Percentiles rank a stretch among this genome's conserved stretches.
Evolutionary conservation across 2,888 invertebrate species (phyloP).

Genomic region (Stratiomys singularior): DNA sequence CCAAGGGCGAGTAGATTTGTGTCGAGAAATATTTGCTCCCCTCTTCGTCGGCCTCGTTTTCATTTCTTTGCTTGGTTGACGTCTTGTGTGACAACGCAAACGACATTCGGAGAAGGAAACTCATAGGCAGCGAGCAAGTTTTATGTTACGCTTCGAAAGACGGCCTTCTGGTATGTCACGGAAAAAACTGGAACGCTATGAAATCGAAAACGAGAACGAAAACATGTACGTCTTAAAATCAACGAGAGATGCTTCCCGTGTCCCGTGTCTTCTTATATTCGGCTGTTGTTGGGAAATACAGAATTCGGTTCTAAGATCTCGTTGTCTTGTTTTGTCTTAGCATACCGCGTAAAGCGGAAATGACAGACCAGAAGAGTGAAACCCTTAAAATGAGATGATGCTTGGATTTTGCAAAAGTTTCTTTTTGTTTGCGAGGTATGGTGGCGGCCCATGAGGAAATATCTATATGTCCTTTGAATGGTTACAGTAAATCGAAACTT

Average conservation of each 20-base stretch:
- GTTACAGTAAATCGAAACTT: no score
- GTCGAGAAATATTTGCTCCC: not conserved
- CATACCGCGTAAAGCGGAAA: constrained; percentile 44
- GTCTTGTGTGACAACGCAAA: constrained; percentile 31
- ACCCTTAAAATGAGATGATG: constrained; percentile 28
- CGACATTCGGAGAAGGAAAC: constrained; percentile 27
- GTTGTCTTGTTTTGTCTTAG: constrained; percentile 52
- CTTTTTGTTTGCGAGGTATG: not conserved
- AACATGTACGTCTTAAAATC: not conserved
- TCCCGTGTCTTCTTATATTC: no score
- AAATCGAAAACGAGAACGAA: not conserved
- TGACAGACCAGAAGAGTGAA: constrained; percentile 40
- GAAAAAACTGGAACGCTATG: constrained; percentile 24
- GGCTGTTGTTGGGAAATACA: not conserved
- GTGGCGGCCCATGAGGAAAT: not conserved
- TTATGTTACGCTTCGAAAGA: constrained; percentile 52
- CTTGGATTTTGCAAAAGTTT: constrained; percentile 15
- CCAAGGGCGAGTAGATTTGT: constrained; percentile 11
- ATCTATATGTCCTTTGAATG: no score
- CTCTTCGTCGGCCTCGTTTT: constrained; percentile 9
- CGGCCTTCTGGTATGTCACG: constrained; percentile 38
- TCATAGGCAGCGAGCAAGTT: constrained; percentile 49
- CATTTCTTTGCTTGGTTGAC: constrained; percentile 33
- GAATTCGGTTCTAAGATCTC: constrained; percentile 49
- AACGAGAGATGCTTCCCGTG: constrained; percentile 27